A percentile compares a stretch with the other conserved stretches of the same genome.
Conservation (phyloP, 1,140 invertebrate genomes). For the Daktulosphaira vitifoliae region DNA sequence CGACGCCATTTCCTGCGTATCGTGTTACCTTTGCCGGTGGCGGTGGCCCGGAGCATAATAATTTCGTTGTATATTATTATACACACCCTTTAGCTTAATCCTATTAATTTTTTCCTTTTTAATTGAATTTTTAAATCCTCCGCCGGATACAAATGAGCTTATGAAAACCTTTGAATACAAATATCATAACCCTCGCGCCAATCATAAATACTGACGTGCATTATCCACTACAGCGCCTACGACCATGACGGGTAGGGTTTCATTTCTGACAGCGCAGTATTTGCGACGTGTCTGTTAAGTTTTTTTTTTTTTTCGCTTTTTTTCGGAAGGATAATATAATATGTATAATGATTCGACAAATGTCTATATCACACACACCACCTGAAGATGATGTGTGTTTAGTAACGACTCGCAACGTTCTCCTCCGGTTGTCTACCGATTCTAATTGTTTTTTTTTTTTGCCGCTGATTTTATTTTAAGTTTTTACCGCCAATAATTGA, state of each 20-base stretch:
- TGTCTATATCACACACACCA: too few species aligned
- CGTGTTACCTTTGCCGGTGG: constrained; percentile 17
- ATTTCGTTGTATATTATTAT: constrained; percentile 2
- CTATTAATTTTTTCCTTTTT: constrained; percentile 32
- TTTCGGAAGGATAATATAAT: not conserved
- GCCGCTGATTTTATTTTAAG: too few species aligned
- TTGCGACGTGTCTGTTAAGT: constrained; percentile 15
- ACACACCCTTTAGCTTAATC: constrained; percentile 21
- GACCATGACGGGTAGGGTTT: constrained; percentile 26
- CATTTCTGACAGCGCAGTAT: constrained; percentile 27
- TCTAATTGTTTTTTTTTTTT: too few species aligned
- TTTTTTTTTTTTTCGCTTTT: not conserved
- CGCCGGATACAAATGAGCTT: constrained; percentile 33
- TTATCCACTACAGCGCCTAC: constrained; percentile 5
- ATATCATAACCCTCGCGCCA: constrained; percentile 7
- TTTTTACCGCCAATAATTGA: too few species aligned
- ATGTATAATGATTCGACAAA: too few species aligned
- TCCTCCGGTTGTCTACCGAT: too few species aligned
- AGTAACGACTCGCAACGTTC: too few species aligned
- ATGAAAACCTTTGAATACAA: constrained; percentile 11
- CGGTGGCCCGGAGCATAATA: constrained; percentile 2
- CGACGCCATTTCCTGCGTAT: constrained; percentile 18
- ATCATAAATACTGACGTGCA: constrained; percentile 30
- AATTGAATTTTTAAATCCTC: constrained; percentile 31
- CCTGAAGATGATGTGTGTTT: too few species aligned